Percentiles rank a stretch among this genome's conserved stretches.
Conservation (phyloP, 2,797 vertebrate species). For the Danionella dracula region DNA sequence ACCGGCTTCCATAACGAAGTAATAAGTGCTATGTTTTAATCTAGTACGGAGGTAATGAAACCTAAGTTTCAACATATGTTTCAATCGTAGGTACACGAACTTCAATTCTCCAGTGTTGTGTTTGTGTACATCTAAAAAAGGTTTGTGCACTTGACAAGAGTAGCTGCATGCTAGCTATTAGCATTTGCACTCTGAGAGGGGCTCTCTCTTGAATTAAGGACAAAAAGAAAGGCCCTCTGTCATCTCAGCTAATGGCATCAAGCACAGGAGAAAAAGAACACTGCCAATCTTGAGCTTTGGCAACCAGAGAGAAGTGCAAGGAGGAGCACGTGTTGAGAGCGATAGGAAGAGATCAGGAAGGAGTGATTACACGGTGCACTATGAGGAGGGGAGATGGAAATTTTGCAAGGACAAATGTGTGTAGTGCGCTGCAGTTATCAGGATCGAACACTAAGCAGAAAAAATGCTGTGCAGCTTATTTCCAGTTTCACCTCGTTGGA, state of each 20-base stretch:
- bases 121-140: not conserved
- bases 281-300: slow-evolving; percentile 21
- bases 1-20: too few relatives aligned
- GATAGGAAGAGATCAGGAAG: not conserved
- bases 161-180: slow-evolving; percentile 31
- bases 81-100: not conserved
- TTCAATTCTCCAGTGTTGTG: not conserved
- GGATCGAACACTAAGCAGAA: slow-evolving; percentile 44
- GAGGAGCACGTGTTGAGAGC: not conserved
- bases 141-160: slow-evolving; percentile 12
- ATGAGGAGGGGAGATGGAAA: slow-evolving; percentile 1
- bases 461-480: slow-evolving; percentile 37
- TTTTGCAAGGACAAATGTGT: slow-evolving; percentile 41
- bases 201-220: slow-evolving; percentile 49
- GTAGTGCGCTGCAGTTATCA: slow-evolving; percentile 41
- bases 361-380: not conserved
- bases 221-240: slow-evolving; percentile 42
- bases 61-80: not conserved
- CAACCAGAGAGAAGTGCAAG: not conserved
- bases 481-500: slow-evolving; percentile 13
- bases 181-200: slow-evolving; percentile 27
- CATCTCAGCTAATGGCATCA: slow-evolving; percentile 34
- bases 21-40: too few relatives aligned
- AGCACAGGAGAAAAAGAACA: slow-evolving; percentile 24
- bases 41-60: too few relatives aligned